phyloP scores from a whole-genome alignment of 2,797 vertebrate genomes.

The Peromyscus aztecus region DNA sequence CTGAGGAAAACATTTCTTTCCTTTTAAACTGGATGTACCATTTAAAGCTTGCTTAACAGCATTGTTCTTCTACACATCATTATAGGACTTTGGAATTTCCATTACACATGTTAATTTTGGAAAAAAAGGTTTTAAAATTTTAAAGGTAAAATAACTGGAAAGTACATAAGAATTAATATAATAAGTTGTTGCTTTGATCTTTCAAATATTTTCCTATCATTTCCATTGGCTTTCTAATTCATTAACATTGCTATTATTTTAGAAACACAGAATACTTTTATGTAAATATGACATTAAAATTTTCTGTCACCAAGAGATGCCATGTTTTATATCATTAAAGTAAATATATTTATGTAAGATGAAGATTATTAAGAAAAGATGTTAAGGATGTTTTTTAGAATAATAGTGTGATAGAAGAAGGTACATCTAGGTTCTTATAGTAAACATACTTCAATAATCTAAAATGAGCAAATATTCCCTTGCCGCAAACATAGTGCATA shows the following conservation, averaged over 20 bases:
- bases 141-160: slow-evolving; percentile 27
- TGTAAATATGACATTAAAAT: slow-evolving; percentile 24
- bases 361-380: slow-evolving; percentile 38
- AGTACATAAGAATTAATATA: background rate
- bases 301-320: slow-evolving; percentile 8
- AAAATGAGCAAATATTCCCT: slow-evolving; percentile 4
- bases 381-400: background rate
- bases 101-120: background rate
- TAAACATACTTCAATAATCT: slow-evolving; percentile 2
- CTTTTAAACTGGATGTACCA: background rate
- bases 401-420: background rate
- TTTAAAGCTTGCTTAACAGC: background rate
- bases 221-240: background rate
- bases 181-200: background rate
- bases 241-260: background rate
- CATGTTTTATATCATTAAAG: slow-evolving; percentile 22
- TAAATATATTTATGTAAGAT: slow-evolving; percentile 8
- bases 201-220: background rate
- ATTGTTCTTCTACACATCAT: background rate
- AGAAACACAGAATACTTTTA: background rate
- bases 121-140: background rate
- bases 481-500: background rate
- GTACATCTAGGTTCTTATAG: background rate
- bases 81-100: background rate
- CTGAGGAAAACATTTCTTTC: background rate